Conservation (phyloP, 2,113 vertebrate genomes). For the Leucopsar rothschildi region DNA sequence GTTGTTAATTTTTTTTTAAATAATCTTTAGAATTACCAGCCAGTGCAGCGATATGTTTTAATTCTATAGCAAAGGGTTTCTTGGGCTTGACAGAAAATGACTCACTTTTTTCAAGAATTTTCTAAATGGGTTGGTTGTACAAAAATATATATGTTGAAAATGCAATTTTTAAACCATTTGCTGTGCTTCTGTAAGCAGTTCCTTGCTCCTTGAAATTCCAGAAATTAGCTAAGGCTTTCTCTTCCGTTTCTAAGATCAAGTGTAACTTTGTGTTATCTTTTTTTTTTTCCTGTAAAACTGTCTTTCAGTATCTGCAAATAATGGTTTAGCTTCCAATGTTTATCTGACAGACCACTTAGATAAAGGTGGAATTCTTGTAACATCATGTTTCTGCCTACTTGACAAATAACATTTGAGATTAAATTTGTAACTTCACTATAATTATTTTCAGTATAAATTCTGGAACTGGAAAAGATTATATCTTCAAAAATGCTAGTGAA, state of each 20-base stretch:
- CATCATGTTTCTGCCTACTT: neutral
- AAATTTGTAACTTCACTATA: neutral
- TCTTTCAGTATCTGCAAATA: neutral
- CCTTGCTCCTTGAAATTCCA: neutral
- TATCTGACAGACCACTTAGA: neutral
- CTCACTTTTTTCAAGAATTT: neutral
- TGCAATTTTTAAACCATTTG: neutral
- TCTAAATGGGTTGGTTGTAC: neutral
- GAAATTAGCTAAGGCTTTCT: neutral
- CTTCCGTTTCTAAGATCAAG: neutral
- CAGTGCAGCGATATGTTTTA: fast-evolving
- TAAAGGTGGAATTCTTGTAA: neutral
- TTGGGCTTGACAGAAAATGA: neutral
- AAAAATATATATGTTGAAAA: neutral
- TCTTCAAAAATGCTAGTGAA: neutral
- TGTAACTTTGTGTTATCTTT: neutral
- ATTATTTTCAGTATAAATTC: neutral
- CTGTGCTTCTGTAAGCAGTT: neutral
- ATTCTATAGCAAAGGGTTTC: neutral
- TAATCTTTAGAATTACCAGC: neutral
- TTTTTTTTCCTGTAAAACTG: neutral
- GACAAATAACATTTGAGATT: neutral
- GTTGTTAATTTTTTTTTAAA: neutral
- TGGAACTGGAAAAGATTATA: neutral
- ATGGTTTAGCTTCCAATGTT: neutral